Evolutionary conservation across 2,888 invertebrate species (phyloP).

Genomic region (Heteropelma amictum): DNA sequence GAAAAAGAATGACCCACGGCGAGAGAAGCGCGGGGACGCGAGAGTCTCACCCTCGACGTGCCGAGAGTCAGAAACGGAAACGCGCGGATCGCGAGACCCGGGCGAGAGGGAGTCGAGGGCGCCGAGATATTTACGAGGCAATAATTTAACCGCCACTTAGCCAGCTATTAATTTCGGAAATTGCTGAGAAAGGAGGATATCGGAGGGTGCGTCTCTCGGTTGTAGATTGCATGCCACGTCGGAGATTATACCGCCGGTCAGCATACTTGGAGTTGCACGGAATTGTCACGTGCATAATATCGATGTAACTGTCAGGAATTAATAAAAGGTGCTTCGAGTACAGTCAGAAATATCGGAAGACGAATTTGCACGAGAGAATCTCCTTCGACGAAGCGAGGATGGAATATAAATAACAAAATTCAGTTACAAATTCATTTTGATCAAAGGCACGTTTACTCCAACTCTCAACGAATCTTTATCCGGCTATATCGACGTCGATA

Average conservation of each 20-base stretch:
- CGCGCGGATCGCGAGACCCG: constrained; percentile 55
- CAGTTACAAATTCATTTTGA: too few species aligned
- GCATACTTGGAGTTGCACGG: background rate
- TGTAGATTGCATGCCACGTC: background rate
- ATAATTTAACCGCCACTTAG: constrained; percentile 78
- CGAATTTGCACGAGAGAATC: too few species aligned
- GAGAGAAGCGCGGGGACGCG: background rate
- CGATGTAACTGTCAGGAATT: too few species aligned
- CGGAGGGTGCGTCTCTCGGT: constrained; percentile 59
- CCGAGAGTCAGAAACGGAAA: constrained; percentile 55
- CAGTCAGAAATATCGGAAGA: too few species aligned
- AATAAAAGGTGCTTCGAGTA: too few species aligned
- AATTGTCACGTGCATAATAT: constrained; percentile 10
- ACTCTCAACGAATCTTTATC: too few species aligned
- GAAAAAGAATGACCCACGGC: constrained; percentile 37
- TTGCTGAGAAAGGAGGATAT: constrained; percentile 75
- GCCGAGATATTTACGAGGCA: constrained; percentile 77
- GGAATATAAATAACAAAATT: too few species aligned
- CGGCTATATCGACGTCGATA: too few species aligned
- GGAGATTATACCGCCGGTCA: background rate
- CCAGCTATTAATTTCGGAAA: constrained; percentile 77
- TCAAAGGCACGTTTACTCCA: too few species aligned
- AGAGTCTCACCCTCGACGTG: constrained; percentile 52
- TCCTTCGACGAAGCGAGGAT: too few species aligned
- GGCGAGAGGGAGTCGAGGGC: constrained; percentile 66